phyloP scores from a whole-genome alignment of 2,113 vertebrate species.

The Eudyptes chrysolophus region DNA sequence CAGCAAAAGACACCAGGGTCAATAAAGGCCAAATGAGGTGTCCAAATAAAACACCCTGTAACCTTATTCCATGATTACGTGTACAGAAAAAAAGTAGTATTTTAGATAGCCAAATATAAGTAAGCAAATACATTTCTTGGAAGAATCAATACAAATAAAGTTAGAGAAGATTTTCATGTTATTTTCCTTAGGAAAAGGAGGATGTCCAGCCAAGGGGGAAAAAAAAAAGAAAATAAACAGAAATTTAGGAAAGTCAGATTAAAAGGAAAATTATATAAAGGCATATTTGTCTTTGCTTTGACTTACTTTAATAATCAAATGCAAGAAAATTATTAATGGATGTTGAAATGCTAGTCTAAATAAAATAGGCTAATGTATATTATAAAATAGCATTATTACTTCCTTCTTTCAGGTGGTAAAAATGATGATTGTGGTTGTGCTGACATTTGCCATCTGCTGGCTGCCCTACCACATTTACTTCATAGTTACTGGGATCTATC shows the following conservation, averaged over 20 bases:
- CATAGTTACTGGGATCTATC: constrained; percentile 87
- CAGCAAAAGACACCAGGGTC: neutral
- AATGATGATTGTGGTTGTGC: constrained; percentile 98
- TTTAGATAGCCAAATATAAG: neutral
- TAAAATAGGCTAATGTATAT: neutral
- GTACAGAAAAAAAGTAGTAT: neutral
- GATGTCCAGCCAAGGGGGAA: neutral
- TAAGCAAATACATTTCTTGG: neutral
- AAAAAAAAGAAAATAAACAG: neutral
- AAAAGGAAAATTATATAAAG: neutral
- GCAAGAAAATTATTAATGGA: neutral
- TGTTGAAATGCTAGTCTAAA: neutral
- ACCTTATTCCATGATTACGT: neutral
- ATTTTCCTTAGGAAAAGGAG: neutral
- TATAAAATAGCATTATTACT: neutral
- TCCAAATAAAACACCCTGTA: neutral
- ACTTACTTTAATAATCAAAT: neutral
- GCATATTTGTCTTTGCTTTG: neutral
- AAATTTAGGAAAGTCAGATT: neutral
- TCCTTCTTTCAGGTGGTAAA: constrained; percentile 89
- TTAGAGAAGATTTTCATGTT: neutral
- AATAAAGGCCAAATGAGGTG: neutral
- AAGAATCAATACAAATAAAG: neutral
- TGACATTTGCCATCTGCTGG: constrained; percentile 97
- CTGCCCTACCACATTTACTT: constrained; percentile 96